Evolutionary conservation across 2,888 invertebrate species (phyloP).

Genomic region (Dicyrtomina minuta): DNA sequence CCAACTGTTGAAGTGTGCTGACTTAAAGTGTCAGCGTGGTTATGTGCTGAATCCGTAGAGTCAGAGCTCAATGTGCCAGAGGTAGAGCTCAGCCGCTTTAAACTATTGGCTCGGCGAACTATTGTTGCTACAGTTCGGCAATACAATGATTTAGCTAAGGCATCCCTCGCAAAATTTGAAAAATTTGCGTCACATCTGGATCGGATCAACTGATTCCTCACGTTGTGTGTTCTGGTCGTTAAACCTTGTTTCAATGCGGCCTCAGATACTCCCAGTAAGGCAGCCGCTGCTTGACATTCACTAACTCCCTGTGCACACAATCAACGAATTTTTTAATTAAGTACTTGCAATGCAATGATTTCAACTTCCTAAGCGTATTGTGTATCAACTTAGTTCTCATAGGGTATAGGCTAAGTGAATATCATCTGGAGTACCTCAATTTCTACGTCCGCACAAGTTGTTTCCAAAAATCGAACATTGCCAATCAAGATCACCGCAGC

Average conservation of each 20-base stretch:
- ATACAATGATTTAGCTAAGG: conserved; percentile 87
- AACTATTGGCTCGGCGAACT: conserved; percentile 86
- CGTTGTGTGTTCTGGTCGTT: conserved; percentile 77
- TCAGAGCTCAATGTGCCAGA: conserved; percentile 83
- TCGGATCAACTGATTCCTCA: conserved; percentile 75
- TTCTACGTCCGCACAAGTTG: conserved; percentile 58
- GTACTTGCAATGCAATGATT: too few relatives aligned
- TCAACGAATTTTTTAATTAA: conserved; percentile 13
- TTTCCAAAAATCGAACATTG: conserved; percentile 83
- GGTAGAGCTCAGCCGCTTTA: conserved; percentile 77
- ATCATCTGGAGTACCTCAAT: conserved; percentile 16
- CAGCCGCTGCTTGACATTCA: conserved; percentile 83
- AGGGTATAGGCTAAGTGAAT: too few relatives aligned
- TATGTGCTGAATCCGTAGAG: conserved; percentile 87
- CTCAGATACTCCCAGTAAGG: conserved; percentile 75
- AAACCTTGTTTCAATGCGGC: conserved; percentile 76
- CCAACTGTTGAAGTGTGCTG: conserved; percentile 83
- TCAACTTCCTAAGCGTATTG: too few relatives aligned
- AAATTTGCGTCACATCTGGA: conserved; percentile 80
- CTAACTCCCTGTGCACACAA: conserved; percentile 65
- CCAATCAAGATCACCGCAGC: conserved; percentile 88
- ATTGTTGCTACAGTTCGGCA: conserved; percentile 93
- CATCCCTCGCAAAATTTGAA: conserved; percentile 85
- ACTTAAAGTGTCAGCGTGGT: conserved; percentile 77
- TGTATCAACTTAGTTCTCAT: too few relatives aligned